phyloP scores from a whole-genome alignment of 1,140 invertebrate species.

The Coboldia fuscipes region DNA sequence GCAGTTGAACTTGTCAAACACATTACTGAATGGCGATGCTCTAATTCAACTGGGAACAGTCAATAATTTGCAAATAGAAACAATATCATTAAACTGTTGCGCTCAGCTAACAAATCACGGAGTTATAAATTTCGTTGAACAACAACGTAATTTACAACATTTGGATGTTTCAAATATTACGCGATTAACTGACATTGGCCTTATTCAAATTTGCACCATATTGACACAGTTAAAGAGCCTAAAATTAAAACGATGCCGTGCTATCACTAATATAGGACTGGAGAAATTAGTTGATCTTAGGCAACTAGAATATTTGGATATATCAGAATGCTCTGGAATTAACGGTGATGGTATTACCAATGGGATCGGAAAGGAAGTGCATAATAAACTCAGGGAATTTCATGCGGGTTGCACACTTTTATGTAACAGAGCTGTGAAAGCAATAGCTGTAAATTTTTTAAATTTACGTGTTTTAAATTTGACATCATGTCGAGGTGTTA shows the following conservation, averaged over 20 bases:
- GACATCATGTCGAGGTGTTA: slow-evolving; percentile 41
- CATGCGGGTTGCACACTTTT: slow-evolving; percentile 36
- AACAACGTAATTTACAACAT: slow-evolving; percentile 30
- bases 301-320: slow-evolving; percentile 32
- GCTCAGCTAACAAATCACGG: slow-evolving; percentile 40
- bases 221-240: slow-evolving; percentile 29
- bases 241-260: slow-evolving; percentile 31
- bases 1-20: slow-evolving; percentile 36
- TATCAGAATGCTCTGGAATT: slow-evolving; percentile 41
- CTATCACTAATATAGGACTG: slow-evolving; percentile 35
- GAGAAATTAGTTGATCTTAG: slow-evolving; percentile 26
- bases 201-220: slow-evolving; percentile 31
- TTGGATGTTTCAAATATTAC: slow-evolving; percentile 38
- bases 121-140: slow-evolving; percentile 26
- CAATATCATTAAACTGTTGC: slow-evolving; percentile 32
- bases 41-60: slow-evolving; percentile 28
- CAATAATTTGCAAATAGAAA: slow-evolving; percentile 27
- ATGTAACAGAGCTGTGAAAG: slow-evolving; percentile 32
- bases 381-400: slow-evolving; percentile 25
- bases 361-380: slow-evolving; percentile 27
- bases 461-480: slow-evolving; percentile 36
- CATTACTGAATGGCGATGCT: slow-evolving; percentile 37
- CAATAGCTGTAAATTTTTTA: slow-evolving; percentile 28
- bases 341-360: slow-evolving; percentile 31
- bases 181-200: slow-evolving; percentile 34